A percentile compares a stretch with the other conserved stretches of the same genome.
These are phyloP conservation scores for Lottia scabra DNA, from an alignment of 2,888 invertebrate species.

Conservation along the genomic window DNA sequence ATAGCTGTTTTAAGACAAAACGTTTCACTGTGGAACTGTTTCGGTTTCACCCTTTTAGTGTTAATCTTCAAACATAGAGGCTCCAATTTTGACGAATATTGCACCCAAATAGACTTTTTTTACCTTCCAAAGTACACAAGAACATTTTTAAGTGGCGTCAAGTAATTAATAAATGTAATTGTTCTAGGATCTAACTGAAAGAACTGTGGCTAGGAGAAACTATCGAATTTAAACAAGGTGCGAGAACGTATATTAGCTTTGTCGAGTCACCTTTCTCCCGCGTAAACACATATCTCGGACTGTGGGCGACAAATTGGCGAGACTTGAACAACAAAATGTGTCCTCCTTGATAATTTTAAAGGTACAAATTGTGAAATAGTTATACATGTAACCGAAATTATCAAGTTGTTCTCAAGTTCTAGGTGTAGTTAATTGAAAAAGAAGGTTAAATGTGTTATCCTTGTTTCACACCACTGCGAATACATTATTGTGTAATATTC, in stretches of 20 bases:
- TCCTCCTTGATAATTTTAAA: not conserved
- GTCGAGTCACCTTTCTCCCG: not conserved
- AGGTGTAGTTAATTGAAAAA: too few species aligned
- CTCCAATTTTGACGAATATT: not conserved
- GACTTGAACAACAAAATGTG: not conserved
- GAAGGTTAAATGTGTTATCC: too few species aligned
- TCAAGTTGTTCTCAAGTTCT: too few species aligned
- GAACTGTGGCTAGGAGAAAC: not conserved
- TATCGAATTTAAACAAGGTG: not conserved
- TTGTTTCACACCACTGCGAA: too few species aligned
- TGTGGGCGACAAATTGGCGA: not conserved
- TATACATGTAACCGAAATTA: too few species aligned
- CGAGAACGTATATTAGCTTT: conserved; percentile 1
- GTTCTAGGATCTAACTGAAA: not conserved
- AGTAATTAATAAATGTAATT: conserved; percentile 3
- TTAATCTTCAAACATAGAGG: not conserved
- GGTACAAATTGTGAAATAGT: not conserved
- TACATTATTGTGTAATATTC: too few species aligned
- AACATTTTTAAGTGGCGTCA: not conserved
- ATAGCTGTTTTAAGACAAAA: not conserved
- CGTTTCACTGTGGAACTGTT: not conserved
- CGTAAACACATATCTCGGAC: not conserved
- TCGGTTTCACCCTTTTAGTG: not conserved
- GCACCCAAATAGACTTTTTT: not conserved
- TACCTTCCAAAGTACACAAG: not conserved